Evolutionary conservation across 2,888 invertebrate species (phyloP).

Genomic region (Acanthacorydalis orientalis): DNA sequence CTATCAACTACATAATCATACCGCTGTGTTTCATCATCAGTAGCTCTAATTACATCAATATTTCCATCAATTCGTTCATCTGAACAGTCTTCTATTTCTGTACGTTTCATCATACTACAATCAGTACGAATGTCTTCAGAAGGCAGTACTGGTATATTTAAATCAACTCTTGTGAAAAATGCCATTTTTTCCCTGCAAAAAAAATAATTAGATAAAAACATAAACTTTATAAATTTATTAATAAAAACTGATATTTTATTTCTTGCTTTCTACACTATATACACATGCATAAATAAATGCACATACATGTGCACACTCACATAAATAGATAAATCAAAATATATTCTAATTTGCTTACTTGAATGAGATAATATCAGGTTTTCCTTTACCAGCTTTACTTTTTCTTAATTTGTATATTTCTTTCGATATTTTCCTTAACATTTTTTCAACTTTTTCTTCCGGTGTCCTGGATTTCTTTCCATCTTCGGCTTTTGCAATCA

Average conservation of each 20-base stretch:
- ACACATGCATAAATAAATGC: background rate
- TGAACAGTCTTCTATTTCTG: slow-evolving; percentile 10
- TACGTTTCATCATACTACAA: slow-evolving; percentile 13
- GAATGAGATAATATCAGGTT: slow-evolving; percentile 83
- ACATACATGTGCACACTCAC: too few species aligned
- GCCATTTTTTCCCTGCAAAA: slow-evolving; percentile 85
- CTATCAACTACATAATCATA: slow-evolving; percentile 73
- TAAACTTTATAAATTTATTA: slow-evolving; percentile 5
- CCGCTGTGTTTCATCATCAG: slow-evolving; percentile 26
- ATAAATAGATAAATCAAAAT: slow-evolving; percentile 1
- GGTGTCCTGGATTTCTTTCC: slow-evolving; percentile 33
- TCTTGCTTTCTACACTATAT: background rate
- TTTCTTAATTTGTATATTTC: slow-evolving; percentile 83
- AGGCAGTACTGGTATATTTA: slow-evolving; percentile 59
- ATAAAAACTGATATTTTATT: background rate
- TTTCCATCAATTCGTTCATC: slow-evolving; percentile 3
- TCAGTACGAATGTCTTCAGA: slow-evolving; percentile 37
- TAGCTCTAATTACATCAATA: background rate
- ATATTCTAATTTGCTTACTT: slow-evolving; percentile 44
- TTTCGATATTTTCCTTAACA: slow-evolving; percentile 73
- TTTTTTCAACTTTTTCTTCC: slow-evolving; percentile 58
- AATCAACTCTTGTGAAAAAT: slow-evolving; percentile 74
- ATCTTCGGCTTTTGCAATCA: slow-evolving; percentile 40
- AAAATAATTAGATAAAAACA: slow-evolving; percentile 9
- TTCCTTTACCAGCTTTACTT: slow-evolving; percentile 71